Base-by-base conservation (phyloP, 2,888 invertebrate species). In the Callyntrura sp. region DNA sequence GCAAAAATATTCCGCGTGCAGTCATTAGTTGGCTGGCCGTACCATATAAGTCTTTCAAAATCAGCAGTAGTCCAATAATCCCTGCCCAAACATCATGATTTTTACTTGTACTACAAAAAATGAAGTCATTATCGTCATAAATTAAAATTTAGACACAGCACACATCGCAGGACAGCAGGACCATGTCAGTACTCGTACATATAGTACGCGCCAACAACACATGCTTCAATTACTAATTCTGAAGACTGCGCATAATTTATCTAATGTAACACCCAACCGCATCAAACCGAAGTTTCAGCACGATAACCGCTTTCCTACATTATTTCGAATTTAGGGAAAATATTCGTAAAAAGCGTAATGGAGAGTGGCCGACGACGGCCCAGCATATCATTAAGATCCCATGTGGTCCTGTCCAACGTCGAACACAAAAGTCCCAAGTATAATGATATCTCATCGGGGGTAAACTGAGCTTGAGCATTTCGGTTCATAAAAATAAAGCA, bases 51-150 rank as follows among this genome's bases (percentile, higher is more conserved):
- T 60, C 79, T 35, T n/a, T 35, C n/a, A 60, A 79, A 79, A 60
- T 79, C 55, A 70, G 70, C 84, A 84, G 84, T 84, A 84, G 84
- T 68, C 70, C 35, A 84, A 84, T 84, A 84, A 70, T 84, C 43
- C 68, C 68, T 25, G 45, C 83, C 83, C 83, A 73, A 55, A 73
- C 84, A 70, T 55, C 84, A 84, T 83, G 83, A 83, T 73, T 55
- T 70, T 73, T 84, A 55, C 14, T 20, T 35, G 35, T 43, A 28
- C n/a, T 35, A 51, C n/a, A 55, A 84, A 79, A 79, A 70, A 84
- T 84, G 65, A 84, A 84, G 84, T 73, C 84, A 84, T 84, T 84
- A 84, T 84, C 51, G 73, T 68, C 84, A 57, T 84, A 70, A 68
- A 55, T 84, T 65, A 81, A 68, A 83, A 1, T 68, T 12, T 60